phyloP scores from a whole-genome alignment of 2,888 invertebrate genomes.

The Melanophora roralis region DNA sequence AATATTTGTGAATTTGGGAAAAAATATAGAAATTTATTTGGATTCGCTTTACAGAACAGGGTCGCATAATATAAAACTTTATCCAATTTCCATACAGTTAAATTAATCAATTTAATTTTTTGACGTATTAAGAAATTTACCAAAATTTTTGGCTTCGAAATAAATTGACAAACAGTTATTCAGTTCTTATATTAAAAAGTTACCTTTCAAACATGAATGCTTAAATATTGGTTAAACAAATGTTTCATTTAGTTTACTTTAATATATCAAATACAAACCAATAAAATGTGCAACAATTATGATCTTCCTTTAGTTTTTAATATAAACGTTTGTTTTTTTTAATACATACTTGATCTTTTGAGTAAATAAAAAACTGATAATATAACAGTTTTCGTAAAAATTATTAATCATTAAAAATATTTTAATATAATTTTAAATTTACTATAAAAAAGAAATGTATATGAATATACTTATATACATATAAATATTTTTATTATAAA shows the following conservation, averaged over 20 bases:
- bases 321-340: neutral
- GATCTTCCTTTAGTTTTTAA: conserved; percentile 64
- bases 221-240: no score
- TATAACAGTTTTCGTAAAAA: neutral
- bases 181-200: no score
- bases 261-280: neutral
- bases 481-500: neutral
- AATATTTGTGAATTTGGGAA: no score
- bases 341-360: neutral
- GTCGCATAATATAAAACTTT: no score
- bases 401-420: neutral
- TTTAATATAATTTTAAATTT: neutral
- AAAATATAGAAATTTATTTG: no score
- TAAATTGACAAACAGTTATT: no score
- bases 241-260: neutral
- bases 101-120: no score
- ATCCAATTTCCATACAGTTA: no score
- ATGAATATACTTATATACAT: neutral
- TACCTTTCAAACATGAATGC: no score
- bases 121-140: no score
- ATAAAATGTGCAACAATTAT: conserved; percentile 57
- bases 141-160: no score
- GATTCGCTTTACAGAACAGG: no score
- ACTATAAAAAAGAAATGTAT: neutral
- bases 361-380: neutral